Percentiles rank a stretch among this genome's conserved stretches.
Evolutionary conservation across 1,140 invertebrate genomes (phyloP).

Genomic region (Pararge aegeria): DNA sequence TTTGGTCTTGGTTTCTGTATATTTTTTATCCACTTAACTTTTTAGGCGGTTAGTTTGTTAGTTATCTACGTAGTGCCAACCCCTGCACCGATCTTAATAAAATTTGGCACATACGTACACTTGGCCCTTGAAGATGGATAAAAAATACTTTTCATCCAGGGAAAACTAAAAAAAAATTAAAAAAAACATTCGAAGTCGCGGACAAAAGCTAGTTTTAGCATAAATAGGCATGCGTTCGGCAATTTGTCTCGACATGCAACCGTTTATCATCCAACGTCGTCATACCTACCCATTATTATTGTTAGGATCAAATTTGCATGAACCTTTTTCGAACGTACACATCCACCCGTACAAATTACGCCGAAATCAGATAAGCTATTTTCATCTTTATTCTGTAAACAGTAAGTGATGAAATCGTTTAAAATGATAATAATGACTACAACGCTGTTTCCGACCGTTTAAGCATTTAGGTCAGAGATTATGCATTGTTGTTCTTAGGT

Average conservation of each 20-base stretch:
- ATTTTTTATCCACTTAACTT: too few species aligned
- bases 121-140: too few species aligned
- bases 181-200: background rate
- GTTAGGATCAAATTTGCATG: conserved; percentile 23
- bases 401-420: conserved; percentile 18
- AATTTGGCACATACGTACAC: too few species aligned
- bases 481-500: conserved; percentile 33
- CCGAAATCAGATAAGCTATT: background rate
- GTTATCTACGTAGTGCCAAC: too few species aligned
- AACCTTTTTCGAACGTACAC: conserved; percentile 6
- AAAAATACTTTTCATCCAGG: too few species aligned
- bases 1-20: too few species aligned
- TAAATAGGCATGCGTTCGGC: background rate
- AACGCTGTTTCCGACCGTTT: conserved; percentile 18
- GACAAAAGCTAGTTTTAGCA: background rate
- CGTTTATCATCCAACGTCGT: conserved; percentile 11
- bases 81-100: too few species aligned
- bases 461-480: conserved; percentile 35
- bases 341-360: conserved; percentile 4
- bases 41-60: too few species aligned
- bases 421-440: background rate
- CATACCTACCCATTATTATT: conserved; percentile 25
- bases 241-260: conserved; percentile 4
- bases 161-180: too few species aligned
- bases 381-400: conserved; percentile 14